phyloP scores from a whole-genome alignment of 2,797 vertebrate species.

The Lutjanus argentimaculatus region DNA sequence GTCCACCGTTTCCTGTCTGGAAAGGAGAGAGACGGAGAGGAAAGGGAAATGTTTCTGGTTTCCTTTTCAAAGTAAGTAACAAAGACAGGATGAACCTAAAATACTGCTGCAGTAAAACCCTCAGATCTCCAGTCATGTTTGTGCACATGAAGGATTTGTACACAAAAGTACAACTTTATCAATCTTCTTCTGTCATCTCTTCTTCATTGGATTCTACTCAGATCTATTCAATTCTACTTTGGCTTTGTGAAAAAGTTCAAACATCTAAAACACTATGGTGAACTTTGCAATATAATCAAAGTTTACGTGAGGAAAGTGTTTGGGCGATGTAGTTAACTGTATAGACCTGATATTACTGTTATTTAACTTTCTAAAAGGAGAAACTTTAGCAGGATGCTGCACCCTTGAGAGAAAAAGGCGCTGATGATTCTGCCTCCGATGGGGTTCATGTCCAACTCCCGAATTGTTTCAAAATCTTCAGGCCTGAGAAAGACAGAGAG shows the following conservation, averaged over 20 bases:
- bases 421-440: conserved; percentile 86
- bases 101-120: neutral
- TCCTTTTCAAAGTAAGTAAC: neutral
- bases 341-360: no score
- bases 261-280: no score
- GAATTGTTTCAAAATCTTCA: conserved; percentile 81
- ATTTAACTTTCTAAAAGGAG: neutral
- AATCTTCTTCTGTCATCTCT: no score
- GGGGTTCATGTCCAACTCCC: conserved; percentile 84
- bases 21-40: neutral
- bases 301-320: no score
- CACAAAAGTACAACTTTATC: no score
- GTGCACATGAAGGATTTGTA: no score
- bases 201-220: no score
- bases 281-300: no score
- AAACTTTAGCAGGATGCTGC: neutral
- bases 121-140: neutral
- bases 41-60: neutral
- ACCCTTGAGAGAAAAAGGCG: conserved; percentile 87
- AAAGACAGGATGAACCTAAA: neutral
- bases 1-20: conserved; percentile 82
- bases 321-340: no score
- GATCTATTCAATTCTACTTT: no score
- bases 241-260: no score
- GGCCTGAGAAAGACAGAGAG: conserved; percentile 67